A percentile compares a stretch with the other conserved stretches of the same genome.
These are phyloP conservation scores for Lagocephalus sceleratus DNA, from an alignment of 2,797 vertebrate genomes.

Conservation along the genomic window DNA sequence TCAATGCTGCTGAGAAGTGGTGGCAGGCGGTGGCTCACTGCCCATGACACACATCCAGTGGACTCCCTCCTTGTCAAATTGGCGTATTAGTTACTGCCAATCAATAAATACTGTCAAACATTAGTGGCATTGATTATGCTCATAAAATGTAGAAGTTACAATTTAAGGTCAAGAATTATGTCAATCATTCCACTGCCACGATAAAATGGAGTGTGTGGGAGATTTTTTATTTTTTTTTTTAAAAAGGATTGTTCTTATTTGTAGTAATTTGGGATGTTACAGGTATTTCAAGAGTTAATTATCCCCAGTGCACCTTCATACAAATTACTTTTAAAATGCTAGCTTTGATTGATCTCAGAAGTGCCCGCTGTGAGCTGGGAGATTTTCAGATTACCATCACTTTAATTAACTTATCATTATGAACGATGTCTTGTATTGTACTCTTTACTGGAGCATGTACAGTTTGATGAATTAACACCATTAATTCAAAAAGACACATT, in stretches of 20 bases:
- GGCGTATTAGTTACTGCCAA: slow-evolving; percentile 42
- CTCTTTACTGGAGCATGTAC: no score
- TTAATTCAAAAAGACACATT: no score
- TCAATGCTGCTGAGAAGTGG: slow-evolving; percentile 42
- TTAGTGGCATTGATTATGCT: slow-evolving; percentile 24
- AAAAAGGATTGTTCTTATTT: background rate
- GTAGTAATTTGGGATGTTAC: no score
- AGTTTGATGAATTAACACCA: no score
- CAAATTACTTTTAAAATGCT: slow-evolving; percentile 1
- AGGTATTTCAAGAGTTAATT: no score
- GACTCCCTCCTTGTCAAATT: slow-evolving; percentile 37
- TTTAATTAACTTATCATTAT: slow-evolving; percentile 3
- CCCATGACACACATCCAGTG: slow-evolving; percentile 15
- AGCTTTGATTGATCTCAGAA: background rate
- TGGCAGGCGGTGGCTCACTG: slow-evolving; percentile 36
- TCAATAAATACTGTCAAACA: slow-evolving; percentile 36
- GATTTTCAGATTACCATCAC: background rate
- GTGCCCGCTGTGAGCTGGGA: no score
- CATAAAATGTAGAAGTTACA: slow-evolving; percentile 3
- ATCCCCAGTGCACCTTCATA: slow-evolving; percentile 16
- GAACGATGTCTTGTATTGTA: no score
- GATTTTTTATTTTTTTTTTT: background rate
- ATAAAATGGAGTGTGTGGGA: background rate
- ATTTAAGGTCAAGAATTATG: slow-evolving; percentile 15
- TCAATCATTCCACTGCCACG: background rate